Conservation (phyloP, 2,113 vertebrate species). For the Aramus guarauna region DNA sequence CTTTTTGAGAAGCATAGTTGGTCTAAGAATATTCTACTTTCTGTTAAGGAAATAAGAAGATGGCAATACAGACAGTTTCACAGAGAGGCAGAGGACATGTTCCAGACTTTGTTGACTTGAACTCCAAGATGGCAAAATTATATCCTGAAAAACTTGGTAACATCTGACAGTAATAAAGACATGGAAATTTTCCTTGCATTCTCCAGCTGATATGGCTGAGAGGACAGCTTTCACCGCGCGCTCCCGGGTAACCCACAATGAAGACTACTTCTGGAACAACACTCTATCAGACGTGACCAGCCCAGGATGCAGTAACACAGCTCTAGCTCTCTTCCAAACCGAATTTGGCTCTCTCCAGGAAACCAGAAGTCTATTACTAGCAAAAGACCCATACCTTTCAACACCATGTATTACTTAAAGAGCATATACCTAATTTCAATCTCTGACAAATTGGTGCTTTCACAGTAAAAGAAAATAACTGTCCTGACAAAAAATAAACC, state of each 20-base stretch:
- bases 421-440: neutral
- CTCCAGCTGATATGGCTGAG: rapidly evolving
- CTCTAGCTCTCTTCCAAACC: neutral
- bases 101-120: neutral
- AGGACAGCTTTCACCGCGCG: rapidly evolving
- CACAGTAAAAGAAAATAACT: neutral
- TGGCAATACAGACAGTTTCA: neutral
- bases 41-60: neutral
- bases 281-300: rapidly evolving
- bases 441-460: neutral
- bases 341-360: neutral
- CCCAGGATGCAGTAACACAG: neutral
- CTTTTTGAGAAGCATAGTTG: neutral
- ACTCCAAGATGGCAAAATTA: neutral
- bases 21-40: neutral
- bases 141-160: neutral
- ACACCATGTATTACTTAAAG: rapidly evolving
- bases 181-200: rapidly evolving
- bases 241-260: neutral
- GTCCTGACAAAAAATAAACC: neutral
- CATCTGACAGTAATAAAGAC: neutral
- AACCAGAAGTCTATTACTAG: neutral
- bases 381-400: neutral
- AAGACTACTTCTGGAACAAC: neutral
- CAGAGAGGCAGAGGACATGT: neutral